Base-by-base conservation (phyloP, 2,888 invertebrate species). In the Oxytorus armatus region DNA sequence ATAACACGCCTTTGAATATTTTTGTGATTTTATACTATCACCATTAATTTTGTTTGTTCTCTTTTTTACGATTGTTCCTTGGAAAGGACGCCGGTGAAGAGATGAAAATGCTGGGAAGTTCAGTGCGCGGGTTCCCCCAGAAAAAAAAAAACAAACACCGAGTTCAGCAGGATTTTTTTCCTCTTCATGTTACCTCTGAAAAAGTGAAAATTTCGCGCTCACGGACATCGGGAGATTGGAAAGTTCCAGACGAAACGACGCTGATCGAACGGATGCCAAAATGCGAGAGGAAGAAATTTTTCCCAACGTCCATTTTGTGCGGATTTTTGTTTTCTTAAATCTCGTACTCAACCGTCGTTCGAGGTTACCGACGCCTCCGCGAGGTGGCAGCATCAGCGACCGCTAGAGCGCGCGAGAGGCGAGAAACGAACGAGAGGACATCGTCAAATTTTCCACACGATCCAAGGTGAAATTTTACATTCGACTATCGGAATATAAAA, bases 51-150 rank as follows among this genome's bases (percentile, higher is more conserved):
- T n/a, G n/a, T n/a, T n/a, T n/a, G n/a, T n/a, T n/a, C n/a, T n/a
- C n/a, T n/a, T n/a, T n/a, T n/a, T n/a, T n/a, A n/a, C n/a, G n/a
- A n/a, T 36, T 42, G 49, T 75, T 75, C 75, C 75, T 75, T 66
- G 75, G 68, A 68, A 68, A 68, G 75, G 69, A 76, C 69, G 68
- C 66, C 51, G 76, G 29, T 14, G 68, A 68, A 16, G 16, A 44
- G n/a, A 23, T 47, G 44, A 63, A 16, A 21, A 23, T 57, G n/a
- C n/a, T n/a, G n/a, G n/a, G 11, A 57, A 57, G 33, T 57, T 57
- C 0, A 61, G 55, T 57, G 55, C 42, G 59, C 21, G 59, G n/a
- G 14, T 29, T 57, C 16, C 0, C 18, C 5, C 1, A 1, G 53
- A 55, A 14, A 55, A n/a, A 55, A 29, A 14, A 29, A 55, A n/a